Evolutionary conservation across 2,113 vertebrate genomes (phyloP).

Genomic region (Mugil cephalus): DNA sequence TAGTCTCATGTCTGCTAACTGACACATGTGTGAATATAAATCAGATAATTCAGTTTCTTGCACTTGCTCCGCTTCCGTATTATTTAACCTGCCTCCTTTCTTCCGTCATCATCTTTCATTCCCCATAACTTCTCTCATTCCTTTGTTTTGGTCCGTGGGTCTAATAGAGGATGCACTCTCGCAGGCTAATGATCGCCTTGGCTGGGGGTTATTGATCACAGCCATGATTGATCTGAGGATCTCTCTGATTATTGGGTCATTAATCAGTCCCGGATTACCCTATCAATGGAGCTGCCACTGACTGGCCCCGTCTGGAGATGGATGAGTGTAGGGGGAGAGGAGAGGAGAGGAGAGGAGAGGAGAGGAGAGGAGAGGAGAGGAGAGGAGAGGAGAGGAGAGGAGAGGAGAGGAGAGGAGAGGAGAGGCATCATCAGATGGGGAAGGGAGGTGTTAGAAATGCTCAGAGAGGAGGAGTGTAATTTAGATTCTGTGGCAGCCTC

Average conservation of each 20-base stretch:
- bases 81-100: constrained; percentile 21
- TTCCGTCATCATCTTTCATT: constrained; percentile 43
- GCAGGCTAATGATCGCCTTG: constrained; percentile 83
- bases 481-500: constrained; percentile 34
- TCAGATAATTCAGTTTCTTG: background rate
- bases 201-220: constrained; percentile 82
- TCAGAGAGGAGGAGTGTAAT: constrained; percentile 24
- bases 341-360: background rate
- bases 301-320: constrained; percentile 92
- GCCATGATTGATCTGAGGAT: constrained; percentile 93
- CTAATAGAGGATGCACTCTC: constrained; percentile 83
- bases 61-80: constrained; percentile 3
- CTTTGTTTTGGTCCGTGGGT: constrained; percentile 75
- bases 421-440: background rate
- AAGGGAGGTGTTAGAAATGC: constrained; percentile 20
- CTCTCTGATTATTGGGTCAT: constrained; percentile 85
- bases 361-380: constrained; percentile 57
- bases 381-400: constrained; percentile 1
- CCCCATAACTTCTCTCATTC: constrained; percentile 44
- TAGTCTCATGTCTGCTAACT: background rate
- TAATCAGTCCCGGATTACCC: constrained; percentile 87
- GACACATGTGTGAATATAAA: constrained; percentile 15
- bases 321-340: constrained; percentile 82
- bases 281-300: constrained; percentile 88
- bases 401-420: constrained; percentile 2